Conservation (phyloP, 2,113 vertebrate species). For the Melanerpes formicivorus region DNA sequence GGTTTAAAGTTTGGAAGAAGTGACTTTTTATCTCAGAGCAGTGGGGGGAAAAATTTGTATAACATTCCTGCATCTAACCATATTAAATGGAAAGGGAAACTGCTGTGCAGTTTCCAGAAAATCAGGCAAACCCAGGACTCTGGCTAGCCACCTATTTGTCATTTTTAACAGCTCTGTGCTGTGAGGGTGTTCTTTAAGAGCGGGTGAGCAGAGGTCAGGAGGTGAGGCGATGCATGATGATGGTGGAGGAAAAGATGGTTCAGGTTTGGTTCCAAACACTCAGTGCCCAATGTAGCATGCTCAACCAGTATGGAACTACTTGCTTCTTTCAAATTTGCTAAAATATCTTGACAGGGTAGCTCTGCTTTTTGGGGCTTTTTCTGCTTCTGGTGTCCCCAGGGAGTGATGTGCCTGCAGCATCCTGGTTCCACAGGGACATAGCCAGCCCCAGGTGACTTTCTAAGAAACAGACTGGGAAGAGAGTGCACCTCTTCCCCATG, state of each 20-base stretch:
- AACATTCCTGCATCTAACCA: not conserved
- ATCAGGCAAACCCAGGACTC: not conserved
- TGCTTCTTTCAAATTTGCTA: not conserved
- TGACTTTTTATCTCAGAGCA: not conserved
- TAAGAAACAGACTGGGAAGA: not conserved
- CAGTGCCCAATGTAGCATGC: rapidly evolving
- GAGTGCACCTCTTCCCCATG: rapidly evolving
- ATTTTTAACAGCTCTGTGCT: not conserved
- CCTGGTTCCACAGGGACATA: rapidly evolving
- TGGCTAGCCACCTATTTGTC: not conserved
- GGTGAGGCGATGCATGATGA: not conserved
- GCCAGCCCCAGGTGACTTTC: not conserved
- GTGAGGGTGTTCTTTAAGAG: not conserved
- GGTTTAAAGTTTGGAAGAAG: not conserved
- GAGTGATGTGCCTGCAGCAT: not conserved
- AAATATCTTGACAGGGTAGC: not conserved
- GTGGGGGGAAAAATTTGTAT: rapidly evolving
- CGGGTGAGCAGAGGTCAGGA: not conserved
- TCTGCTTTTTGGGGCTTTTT: not conserved
- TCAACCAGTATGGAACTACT: not conserved
- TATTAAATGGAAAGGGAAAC: not conserved
- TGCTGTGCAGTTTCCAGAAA: not conserved
- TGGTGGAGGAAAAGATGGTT: not conserved
- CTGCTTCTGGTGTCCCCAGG: not conserved
- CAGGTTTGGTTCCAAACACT: not conserved